Conservation (phyloP, 2,797 vertebrate genomes). For the Molothrus ater region DNA sequence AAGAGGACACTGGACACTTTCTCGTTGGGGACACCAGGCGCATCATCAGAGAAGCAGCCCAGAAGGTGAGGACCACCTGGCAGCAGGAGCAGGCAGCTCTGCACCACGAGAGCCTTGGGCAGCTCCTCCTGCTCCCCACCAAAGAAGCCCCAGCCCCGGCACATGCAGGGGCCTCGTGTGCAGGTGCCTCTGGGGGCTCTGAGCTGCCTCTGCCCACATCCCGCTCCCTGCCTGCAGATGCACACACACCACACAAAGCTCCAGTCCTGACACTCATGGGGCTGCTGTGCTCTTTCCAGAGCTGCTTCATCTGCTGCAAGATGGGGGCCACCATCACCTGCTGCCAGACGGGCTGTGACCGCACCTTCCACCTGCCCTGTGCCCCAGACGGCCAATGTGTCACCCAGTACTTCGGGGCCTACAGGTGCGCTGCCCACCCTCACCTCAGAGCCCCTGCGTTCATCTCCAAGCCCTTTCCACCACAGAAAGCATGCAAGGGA, state of each 20-base stretch:
- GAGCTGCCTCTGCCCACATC: background rate
- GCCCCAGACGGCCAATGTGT: background rate
- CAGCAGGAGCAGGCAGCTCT: too few relatives aligned
- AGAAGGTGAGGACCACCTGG: too few relatives aligned
- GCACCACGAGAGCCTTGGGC: too few relatives aligned
- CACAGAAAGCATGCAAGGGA: too few relatives aligned
- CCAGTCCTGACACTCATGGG: background rate
- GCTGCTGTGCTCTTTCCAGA: background rate
- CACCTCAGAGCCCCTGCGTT: rapidly evolving
- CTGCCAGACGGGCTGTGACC: rapidly evolving
- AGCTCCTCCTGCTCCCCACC: too few relatives aligned
- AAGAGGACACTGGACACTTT: background rate
- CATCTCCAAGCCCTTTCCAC: rapidly evolving
- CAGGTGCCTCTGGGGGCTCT: background rate
- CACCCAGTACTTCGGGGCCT: background rate
- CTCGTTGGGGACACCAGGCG: background rate
- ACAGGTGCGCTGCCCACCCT: background rate
- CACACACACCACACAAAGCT: rapidly evolving
- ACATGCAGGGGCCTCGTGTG: rapidly evolving
- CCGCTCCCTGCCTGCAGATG: rapidly evolving
- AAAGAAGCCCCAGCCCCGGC: too few relatives aligned
- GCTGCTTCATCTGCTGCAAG: background rate
- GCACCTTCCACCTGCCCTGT: background rate
- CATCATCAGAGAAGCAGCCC: background rate
- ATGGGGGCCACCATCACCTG: background rate